A percentile compares a stretch with the other conserved stretches of the same genome.
These are phyloP conservation scores for Mycteria americana DNA, from an alignment of 2,797 vertebrate species.

Conservation along the genomic window DNA sequence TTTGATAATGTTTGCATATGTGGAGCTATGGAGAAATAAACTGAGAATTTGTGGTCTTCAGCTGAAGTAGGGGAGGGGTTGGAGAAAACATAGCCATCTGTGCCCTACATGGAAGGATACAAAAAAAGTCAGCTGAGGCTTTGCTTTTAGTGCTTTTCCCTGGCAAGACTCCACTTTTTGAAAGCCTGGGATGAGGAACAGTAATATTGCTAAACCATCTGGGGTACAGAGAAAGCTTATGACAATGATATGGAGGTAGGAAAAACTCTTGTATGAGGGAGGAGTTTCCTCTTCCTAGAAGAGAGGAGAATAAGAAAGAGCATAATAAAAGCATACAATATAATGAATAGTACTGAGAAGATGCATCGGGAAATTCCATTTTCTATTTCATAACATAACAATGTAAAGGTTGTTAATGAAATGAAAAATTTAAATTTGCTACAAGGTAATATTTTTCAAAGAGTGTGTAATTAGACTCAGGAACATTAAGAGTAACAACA, in stretches of 20 bases:
- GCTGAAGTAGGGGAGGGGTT: not conserved
- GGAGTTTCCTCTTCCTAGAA: not conserved
- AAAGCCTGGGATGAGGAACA: slow-evolving; percentile 5
- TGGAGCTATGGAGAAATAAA: slow-evolving; percentile 31
- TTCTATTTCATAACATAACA: not conserved
- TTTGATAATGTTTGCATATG: not conserved
- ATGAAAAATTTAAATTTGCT: not conserved
- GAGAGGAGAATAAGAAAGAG: not conserved
- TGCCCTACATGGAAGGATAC: slow-evolving; percentile 27
- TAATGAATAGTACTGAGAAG: not conserved
- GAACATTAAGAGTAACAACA: not conserved
- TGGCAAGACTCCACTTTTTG: slow-evolving; percentile 39
- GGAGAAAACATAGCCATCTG: slow-evolving; percentile 39
- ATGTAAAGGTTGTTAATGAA: not conserved
- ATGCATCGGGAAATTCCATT: not conserved
- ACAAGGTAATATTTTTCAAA: not conserved
- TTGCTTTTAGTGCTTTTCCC: slow-evolving; percentile 41
- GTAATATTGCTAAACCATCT: slow-evolving; percentile 25
- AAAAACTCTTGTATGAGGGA: not conserved
- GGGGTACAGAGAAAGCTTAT: not conserved
- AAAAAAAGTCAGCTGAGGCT: slow-evolving; percentile 33
- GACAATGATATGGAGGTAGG: not conserved
- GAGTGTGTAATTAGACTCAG: not conserved
- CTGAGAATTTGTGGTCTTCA: not conserved
- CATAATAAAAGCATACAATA: not conserved